phyloP scores from a whole-genome alignment of 2,888 invertebrate genomes.

The Microdon myrmicae region DNA sequence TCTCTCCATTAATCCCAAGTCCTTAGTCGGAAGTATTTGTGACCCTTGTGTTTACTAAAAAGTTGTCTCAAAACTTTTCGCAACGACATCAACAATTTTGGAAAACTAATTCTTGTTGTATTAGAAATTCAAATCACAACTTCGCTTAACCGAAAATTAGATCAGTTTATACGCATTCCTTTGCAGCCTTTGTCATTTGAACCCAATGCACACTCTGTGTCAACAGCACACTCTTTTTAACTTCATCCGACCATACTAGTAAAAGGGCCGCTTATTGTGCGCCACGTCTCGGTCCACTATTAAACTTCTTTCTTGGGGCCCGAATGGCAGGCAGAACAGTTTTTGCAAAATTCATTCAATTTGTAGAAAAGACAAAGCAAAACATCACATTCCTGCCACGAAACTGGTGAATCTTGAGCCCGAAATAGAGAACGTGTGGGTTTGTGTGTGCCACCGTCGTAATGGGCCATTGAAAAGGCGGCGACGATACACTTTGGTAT shows the following conservation, averaged over 20 bases:
- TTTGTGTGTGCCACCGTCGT: constrained; percentile 19
- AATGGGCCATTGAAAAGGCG: constrained; percentile 33
- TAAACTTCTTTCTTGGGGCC: constrained; percentile 1
- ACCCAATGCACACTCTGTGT: constrained; percentile 18
- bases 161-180: constrained; percentile 36
- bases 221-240: too few species aligned
- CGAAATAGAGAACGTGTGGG: too few species aligned
- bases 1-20: too few species aligned
- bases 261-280: too few species aligned
- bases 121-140: constrained; percentile 33
- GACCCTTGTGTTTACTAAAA: too few species aligned
- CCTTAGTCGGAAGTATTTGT: too few species aligned
- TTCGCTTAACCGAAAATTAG: constrained; percentile 36
- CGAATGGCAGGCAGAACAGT: constrained; percentile 10
- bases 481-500: constrained; percentile 14
- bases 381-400: constrained; percentile 29
- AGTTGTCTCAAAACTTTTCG: too few species aligned
- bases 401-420: too few species aligned
- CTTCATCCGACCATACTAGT: too few species aligned
- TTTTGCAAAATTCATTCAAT: constrained; percentile 35
- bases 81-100: constrained; percentile 1
- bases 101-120: constrained; percentile 31
- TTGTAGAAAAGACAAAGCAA: constrained; percentile 22
- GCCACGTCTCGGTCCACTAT: not conserved
- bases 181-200: constrained; percentile 36